These are phyloP conservation scores for Erebia aethiops DNA, from an alignment of 2,888 invertebrate genomes.

Conservation along the genomic window DNA sequence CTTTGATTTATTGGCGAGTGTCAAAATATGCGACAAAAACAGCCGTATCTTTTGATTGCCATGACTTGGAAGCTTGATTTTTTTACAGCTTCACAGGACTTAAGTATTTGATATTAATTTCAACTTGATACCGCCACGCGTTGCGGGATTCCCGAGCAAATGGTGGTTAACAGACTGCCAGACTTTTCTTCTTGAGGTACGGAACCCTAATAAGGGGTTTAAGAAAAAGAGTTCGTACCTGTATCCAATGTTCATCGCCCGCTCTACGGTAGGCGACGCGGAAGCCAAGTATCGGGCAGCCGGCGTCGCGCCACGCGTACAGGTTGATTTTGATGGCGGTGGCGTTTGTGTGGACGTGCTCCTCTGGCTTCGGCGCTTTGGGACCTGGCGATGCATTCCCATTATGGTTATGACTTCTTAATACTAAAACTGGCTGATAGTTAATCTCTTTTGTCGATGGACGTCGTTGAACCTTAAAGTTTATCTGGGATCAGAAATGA, in stretches of 20 bases:
- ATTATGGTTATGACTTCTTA: not conserved
- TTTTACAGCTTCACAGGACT: too few relatives aligned
- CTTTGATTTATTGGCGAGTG: too few relatives aligned
- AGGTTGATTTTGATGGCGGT: slow-evolving; percentile 90
- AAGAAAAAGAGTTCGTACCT: slow-evolving; percentile 49
- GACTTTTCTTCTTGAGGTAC: too few relatives aligned
- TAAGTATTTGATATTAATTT: too few relatives aligned
- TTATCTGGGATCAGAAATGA: too few relatives aligned
- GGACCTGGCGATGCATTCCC: slow-evolving; percentile 79
- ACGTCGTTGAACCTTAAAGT: not conserved
- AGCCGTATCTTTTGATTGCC: too few relatives aligned
- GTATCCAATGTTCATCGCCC: slow-evolving; percentile 79
- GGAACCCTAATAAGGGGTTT: too few relatives aligned
- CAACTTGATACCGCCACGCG: too few relatives aligned
- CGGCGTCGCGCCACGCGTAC: slow-evolving; percentile 90
- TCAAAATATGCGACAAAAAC: too few relatives aligned
- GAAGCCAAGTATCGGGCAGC: slow-evolving; percentile 90
- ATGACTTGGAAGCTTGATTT: too few relatives aligned
- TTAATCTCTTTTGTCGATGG: not conserved
- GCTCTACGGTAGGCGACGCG: slow-evolving; percentile 86
- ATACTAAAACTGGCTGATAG: not conserved
- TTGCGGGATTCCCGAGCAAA: too few relatives aligned
- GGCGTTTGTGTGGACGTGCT: slow-evolving; percentile 88
- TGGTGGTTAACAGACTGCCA: too few relatives aligned
- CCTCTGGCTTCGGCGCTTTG: slow-evolving; percentile 86